These are phyloP conservation scores for Chaitophorus viminalis DNA, from an alignment of 2,888 invertebrate species.

Conservation along the genomic window DNA sequence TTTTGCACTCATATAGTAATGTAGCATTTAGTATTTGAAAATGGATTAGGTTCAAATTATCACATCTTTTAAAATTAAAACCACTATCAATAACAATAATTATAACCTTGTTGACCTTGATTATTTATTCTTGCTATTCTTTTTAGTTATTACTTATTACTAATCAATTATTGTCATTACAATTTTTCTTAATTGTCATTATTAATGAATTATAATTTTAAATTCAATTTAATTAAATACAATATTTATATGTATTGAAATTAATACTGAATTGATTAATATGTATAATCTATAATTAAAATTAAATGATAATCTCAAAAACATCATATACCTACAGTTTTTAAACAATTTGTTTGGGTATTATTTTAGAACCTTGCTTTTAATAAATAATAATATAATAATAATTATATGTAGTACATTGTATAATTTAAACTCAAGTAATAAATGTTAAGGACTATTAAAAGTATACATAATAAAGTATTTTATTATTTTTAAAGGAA, in stretches of 20 bases:
- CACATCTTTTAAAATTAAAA: slow-evolving; percentile 43
- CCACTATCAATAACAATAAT: slow-evolving; percentile 12
- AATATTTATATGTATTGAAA: neutral
- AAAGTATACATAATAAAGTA: too few species aligned
- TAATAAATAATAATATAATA: too few species aligned
- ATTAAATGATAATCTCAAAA: too few species aligned
- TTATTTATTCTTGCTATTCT: slow-evolving; percentile 26
- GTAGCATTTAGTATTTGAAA: slow-evolving; percentile 34
- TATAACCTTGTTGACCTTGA: slow-evolving; percentile 56
- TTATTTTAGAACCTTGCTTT: too few species aligned
- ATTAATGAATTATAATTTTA: slow-evolving; percentile 5
- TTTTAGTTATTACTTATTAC: neutral
- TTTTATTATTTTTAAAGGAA: too few species aligned
- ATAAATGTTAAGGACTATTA: neutral
- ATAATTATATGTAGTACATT: too few species aligned
- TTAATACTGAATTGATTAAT: neutral
- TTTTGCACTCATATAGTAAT: slow-evolving; percentile 37
- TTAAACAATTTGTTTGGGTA: too few species aligned
- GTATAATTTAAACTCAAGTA: neutral
- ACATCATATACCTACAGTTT: too few species aligned
- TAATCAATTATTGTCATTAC: neutral
- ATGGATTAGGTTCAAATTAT: slow-evolving; percentile 42
- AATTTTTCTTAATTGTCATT: slow-evolving; percentile 13
- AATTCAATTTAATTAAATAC: neutral
- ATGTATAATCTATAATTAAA: too few species aligned